A percentile compares a stretch with the other conserved stretches of the same genome.
These are phyloP conservation scores for Paragorgia papillata DNA, from an alignment of 92 coral and sea anemone genomes.

Conservation along the genomic window DNA sequence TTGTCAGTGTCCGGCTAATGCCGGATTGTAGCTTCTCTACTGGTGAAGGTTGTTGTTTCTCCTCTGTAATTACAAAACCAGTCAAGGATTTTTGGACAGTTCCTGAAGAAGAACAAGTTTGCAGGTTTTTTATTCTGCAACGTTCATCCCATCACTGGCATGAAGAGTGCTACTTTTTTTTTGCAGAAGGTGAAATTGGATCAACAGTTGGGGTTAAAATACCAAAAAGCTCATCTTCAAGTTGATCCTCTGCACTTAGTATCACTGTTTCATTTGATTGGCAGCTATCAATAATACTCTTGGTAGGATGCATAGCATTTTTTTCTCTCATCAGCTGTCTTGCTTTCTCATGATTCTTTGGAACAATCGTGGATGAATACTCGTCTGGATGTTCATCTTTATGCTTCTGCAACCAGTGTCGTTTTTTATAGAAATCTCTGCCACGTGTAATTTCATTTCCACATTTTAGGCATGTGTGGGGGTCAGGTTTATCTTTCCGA, in stretches of 20 bases:
- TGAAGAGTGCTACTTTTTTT: too few relatives aligned
- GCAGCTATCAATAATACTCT: too few relatives aligned
- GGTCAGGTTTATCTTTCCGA: background rate
- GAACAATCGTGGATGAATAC: background rate
- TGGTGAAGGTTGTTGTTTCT: background rate
- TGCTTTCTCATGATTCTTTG: conserved; percentile 13
- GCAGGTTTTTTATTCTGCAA: too few relatives aligned
- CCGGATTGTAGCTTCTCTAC: conserved; percentile 2
- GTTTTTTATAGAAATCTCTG: conserved; percentile 2
- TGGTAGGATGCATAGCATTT: background rate
- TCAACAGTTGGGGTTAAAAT: too few relatives aligned
- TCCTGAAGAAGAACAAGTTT: background rate
- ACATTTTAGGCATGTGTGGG: conserved; percentile 24
- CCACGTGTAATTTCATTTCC: conserved; percentile 10
- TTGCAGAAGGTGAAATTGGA: too few relatives aligned
- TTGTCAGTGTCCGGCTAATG: conserved; percentile 5
- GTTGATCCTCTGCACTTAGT: too few relatives aligned
- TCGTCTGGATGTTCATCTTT: background rate
- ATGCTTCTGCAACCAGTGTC: conserved; percentile 10
- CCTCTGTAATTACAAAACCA: background rate
- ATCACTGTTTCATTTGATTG: too few relatives aligned
- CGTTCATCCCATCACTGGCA: too few relatives aligned
- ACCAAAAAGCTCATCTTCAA: too few relatives aligned
- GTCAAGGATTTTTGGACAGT: conserved; percentile 6
- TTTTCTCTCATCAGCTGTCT: background rate